Evolutionary conservation across 2,113 vertebrate genomes (phyloP), one percentile per base, ranked within the genome.

Genomic region (Daboia siamensis): DNA sequence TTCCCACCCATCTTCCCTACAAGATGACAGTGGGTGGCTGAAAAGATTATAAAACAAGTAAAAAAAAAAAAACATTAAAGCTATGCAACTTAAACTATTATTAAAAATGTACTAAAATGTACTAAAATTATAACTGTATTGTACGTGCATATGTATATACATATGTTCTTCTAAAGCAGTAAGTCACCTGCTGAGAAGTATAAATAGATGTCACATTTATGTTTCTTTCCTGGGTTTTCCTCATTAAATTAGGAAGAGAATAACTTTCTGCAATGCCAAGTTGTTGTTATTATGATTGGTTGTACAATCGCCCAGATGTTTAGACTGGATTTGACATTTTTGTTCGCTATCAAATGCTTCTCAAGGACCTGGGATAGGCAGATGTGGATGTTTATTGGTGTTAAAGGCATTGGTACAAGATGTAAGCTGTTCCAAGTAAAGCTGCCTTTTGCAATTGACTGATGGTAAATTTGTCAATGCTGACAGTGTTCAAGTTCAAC

Each of bases 121-220:
- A 13, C 4, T 69, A n/a, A 57, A 69, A n/a, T 69, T 69, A 33
- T 33, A 80, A 21, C 69, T 80, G 6, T 39, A 21, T 39, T 80
- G 33, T 80, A 80, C 33, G 39, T 33, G 17, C 88, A 2, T 94
- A 94, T 91, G 91, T 96, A 90, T 94, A 96, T 95, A 95, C 94
- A 90, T 89, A 48, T 96, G 93, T 95, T 93, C 96, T 95, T 93
- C 80, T 89, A 95, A 56, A 94, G 59, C 51, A 95, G 94, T 93
- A 96, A 96, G 94, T 96, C 95, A 97, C 93, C 52, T 90, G 89
- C 20, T 96, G 33, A 15, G 46, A 96, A 93, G 12, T 90, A 92
- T 89, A 96, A 96, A 95, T 90, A 90, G 84, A 33, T 94, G 93
- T 94, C 95, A 96, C 64, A 74, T 93, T 59, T 90, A 23, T 69